These are phyloP conservation scores for Dipodomys stephensi DNA, from an alignment of 2,113 vertebrate species.

Conservation along the genomic window DNA sequence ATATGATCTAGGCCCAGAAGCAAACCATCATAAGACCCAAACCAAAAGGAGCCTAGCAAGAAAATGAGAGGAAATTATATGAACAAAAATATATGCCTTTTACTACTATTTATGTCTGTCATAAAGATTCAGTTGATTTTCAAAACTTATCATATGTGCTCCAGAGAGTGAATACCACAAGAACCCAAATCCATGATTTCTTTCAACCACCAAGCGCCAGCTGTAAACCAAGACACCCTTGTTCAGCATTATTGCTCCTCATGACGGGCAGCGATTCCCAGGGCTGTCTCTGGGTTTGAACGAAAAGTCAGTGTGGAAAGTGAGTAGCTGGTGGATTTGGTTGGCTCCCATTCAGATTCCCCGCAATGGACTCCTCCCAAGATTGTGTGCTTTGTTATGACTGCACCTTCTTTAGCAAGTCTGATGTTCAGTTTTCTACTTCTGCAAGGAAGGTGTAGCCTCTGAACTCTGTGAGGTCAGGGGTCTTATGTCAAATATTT, in stretches of 20 bases:
- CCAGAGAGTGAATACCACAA: slow-evolving; percentile 67
- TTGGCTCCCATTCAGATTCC: slow-evolving; percentile 34
- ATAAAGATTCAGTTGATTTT: slow-evolving; percentile 70
- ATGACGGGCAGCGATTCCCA: slow-evolving; percentile 27
- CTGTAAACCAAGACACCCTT: slow-evolving; percentile 74
- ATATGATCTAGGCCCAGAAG: slow-evolving; percentile 56
- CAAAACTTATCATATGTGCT: slow-evolving; percentile 67
- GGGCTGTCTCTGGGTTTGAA: slow-evolving; percentile 4
- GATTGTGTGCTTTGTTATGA: neutral
- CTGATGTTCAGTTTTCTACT: slow-evolving; percentile 6
- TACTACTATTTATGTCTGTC: slow-evolving; percentile 71
- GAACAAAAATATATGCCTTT: slow-evolving; percentile 64
- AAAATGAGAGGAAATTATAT: slow-evolving; percentile 74
- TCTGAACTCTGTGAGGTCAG: neutral
- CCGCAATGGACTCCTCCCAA: neutral
- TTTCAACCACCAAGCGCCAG: slow-evolving; percentile 76
- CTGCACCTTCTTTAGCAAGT: neutral
- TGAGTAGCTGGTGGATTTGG: slow-evolving; percentile 49
- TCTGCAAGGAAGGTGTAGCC: neutral
- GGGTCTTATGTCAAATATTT: neutral
- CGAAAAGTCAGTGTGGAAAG: neutral
- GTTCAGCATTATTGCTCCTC: slow-evolving; percentile 62
- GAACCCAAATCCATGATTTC: slow-evolving; percentile 75
- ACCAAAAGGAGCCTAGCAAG: slow-evolving; percentile 58
- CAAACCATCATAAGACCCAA: slow-evolving; percentile 51